Conservation (phyloP, 1,140 invertebrate species). For the Drosophila ohnishii region DNA sequence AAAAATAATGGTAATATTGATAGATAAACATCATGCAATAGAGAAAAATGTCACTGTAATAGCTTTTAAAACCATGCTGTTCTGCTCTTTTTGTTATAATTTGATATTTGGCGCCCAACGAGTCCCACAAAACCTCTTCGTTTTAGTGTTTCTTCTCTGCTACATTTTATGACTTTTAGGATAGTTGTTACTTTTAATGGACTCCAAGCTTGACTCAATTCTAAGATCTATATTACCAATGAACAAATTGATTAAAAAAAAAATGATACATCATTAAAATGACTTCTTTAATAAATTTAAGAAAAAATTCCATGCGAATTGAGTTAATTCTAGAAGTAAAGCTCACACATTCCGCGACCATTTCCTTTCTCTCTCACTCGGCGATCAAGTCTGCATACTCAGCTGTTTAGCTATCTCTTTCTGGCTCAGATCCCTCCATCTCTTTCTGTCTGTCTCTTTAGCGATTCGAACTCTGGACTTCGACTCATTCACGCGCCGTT, state of each 20-base stretch:
- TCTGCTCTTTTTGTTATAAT: no score
- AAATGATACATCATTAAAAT: no score
- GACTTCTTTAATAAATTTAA: slow-evolving; percentile 3
- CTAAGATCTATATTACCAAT: no score
- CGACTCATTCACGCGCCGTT: slow-evolving; percentile 70
- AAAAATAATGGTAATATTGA: neutral
- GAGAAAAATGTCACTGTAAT: no score
- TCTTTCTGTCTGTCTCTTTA: slow-evolving; percentile 5
- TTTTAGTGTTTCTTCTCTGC: no score
- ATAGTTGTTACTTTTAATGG: neutral
- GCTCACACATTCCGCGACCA: slow-evolving; percentile 25
- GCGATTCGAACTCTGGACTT: slow-evolving; percentile 42
- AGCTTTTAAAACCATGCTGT: neutral
- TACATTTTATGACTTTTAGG: neutral
- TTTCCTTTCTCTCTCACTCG: slow-evolving; percentile 4
- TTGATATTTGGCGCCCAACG: no score
- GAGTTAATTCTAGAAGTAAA: slow-evolving; percentile 27
- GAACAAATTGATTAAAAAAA: no score
- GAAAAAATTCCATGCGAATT: slow-evolving; percentile 11
- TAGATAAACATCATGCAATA: no score
- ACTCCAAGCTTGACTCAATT: no score
- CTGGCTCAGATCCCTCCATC: neutral
- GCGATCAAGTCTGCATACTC: slow-evolving; percentile 28
- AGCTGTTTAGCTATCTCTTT: slow-evolving; percentile 17
- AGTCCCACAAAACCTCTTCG: no score